Evolutionary conservation across 1,140 invertebrate genomes (phyloP), one percentile per base, ranked within the genome.

Genomic region (Diploscapter pachys): DNA sequence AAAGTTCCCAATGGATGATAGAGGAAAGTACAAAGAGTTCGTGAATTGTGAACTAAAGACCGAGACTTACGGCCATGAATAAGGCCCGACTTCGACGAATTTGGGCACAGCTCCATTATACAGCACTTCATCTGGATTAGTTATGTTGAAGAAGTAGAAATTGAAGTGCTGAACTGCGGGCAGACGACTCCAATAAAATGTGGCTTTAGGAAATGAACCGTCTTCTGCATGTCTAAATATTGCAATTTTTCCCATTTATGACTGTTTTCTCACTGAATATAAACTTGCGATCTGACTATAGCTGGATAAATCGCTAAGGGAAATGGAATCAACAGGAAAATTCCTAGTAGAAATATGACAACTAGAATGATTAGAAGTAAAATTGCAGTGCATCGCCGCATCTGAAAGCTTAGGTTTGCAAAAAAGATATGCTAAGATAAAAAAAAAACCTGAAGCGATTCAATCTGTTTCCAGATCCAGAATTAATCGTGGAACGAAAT

Each of bases 61-160:
- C 0, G 31, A 31, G 31, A 75, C 74, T 75, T 51, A 75, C 74
- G 51, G 31, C 56, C 49, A 75, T 11, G 74, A 64, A 55, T 75
- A 75, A 8, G 74, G 74, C 2, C 74, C 74, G 13, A 78, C 53
- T 52, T 75, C 74, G 13, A 63, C 72, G 5, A 75, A 31, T 2
- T 5, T 13, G 5, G 73, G 55, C 73, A 50, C 63, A 50, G 59
- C 62, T 48, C 74, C 74, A 51, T 77, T 2, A 73, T 63, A 78
- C 53, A 63, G 5, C 13, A 78, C 73, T 61, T 75, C 74, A 54
- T 75, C 74, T 13, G 73, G 73, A 64, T 75, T 75, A 2, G 74
- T 75, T 5, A 75, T 61, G 55, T 75, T 77, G 74, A 75, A 75
- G 55, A 75, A 61, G 64, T 75, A 77, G 74, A 78, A 78, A 56